These are phyloP conservation scores for Neogale vison DNA, from an alignment of 2,113 vertebrate genomes.

Conservation along the genomic window DNA sequence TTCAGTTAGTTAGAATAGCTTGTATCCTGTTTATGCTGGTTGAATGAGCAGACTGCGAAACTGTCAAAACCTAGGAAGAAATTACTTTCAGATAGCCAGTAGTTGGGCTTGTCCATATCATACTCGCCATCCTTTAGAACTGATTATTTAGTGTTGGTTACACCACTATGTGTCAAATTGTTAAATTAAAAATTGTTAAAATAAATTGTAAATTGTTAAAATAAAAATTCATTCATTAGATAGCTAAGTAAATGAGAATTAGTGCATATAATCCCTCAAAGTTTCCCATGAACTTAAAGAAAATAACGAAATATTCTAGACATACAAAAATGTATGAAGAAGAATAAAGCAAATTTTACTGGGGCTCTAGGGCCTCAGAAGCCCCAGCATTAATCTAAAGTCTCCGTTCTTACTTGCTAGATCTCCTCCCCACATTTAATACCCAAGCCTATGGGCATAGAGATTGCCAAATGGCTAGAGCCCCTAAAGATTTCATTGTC, in stretches of 20 bases:
- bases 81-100: neutral
- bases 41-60: neutral
- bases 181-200: neutral
- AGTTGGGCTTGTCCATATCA: neutral
- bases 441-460: neutral
- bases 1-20: neutral
- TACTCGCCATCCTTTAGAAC: neutral
- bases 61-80: neutral
- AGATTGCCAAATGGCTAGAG: neutral
- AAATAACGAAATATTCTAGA: conserved; percentile 7
- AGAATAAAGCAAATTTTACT: conserved; percentile 23
- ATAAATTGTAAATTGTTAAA: neutral
- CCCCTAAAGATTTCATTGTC: neutral
- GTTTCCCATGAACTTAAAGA: neutral
- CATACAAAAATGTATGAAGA: neutral
- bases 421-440: neutral
- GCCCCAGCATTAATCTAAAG: neutral
- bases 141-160: neutral
- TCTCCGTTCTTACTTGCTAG: neutral
- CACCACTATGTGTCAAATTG: neutral
- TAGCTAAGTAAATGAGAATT: conserved; percentile 4
- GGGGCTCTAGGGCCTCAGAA: neutral
- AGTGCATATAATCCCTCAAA: neutral
- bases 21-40: neutral
- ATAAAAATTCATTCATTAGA: conserved; percentile 3